Conservation (phyloP, 2,113 vertebrate genomes). For the Catharus bicknelli region DNA sequence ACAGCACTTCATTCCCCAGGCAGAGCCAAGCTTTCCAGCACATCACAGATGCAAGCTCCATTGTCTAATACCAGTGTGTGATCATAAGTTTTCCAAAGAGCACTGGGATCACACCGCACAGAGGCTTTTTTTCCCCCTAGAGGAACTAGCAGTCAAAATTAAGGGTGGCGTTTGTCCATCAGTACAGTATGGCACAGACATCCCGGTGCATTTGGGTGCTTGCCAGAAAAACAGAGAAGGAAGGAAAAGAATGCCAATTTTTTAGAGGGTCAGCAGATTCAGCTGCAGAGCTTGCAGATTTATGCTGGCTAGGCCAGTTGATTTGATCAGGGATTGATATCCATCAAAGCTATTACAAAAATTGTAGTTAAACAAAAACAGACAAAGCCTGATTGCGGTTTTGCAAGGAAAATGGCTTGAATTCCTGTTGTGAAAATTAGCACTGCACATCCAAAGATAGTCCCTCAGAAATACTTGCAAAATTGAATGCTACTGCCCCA, state of each 20-base stretch:
- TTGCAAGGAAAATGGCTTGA: neutral
- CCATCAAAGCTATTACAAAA: neutral
- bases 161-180: neutral
- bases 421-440: neutral
- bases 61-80: neutral
- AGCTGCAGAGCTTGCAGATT: neutral
- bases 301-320: neutral
- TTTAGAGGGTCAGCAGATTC: neutral
- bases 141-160: neutral
- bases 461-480: neutral
- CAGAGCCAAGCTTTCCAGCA: neutral
- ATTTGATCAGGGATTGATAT: neutral
- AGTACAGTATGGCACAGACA: neutral
- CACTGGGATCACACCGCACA: neutral
- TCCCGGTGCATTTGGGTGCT: rapidly evolving
- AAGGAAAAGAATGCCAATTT: neutral
- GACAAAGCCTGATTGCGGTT: neutral
- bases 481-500: neutral
- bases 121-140: neutral
- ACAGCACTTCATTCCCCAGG: neutral
- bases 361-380: neutral
- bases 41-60: neutral
- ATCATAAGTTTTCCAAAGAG: neutral
- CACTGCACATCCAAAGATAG: neutral
- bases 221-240: neutral